Evolutionary conservation across 2,888 invertebrate species (phyloP), one percentile per base, ranked within the genome.

Genomic region (Eupithecia tripunctaria): DNA sequence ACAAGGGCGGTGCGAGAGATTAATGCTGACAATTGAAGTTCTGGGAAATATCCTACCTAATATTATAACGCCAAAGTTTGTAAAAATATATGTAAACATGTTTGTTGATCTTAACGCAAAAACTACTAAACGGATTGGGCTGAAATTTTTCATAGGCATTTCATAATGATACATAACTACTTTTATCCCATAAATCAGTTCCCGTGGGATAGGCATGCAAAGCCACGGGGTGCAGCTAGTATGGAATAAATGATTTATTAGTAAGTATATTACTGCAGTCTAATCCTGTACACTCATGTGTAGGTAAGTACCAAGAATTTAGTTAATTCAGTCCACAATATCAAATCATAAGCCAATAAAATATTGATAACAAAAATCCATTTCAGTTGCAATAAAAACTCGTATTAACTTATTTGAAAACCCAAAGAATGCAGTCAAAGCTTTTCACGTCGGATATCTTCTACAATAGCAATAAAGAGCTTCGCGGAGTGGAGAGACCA

Each of bases 381-480:
- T 56, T 51, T 56, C 25, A 25, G 4, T 56, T 12, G 4, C 21
- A 51, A 51, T 51, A 51, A 51, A n/a, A n/a, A 25, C 5, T 56
- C 25, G 5, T 56, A 25, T 56, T 25, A 59, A 51, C 15, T 66
- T 56, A 43, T 59, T 68, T 27, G 43, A 18, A 59, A 68, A 63
- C 4, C 18, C 38, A 41, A 41, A 36, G 65, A 73, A 68, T 73
- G 36, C 67, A 67, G 64, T 67, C 25, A 41, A 66, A 67, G 69
- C 36, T 70, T 68, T 74, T 72, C 64, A 68, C 59, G 59, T 65
- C 47, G 73, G 38, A 65, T 67, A 70, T 68, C 70, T 47, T 38
- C 64, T 63, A 71, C 73, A 74, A 68, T 65, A 70, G 63, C 73
- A 73, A 62, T 70, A 68, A 71, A 71, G 21, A 36, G 8, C 47